Conservation (phyloP, 2,888 invertebrate genomes). For the Halocaridina rubra region DNA sequence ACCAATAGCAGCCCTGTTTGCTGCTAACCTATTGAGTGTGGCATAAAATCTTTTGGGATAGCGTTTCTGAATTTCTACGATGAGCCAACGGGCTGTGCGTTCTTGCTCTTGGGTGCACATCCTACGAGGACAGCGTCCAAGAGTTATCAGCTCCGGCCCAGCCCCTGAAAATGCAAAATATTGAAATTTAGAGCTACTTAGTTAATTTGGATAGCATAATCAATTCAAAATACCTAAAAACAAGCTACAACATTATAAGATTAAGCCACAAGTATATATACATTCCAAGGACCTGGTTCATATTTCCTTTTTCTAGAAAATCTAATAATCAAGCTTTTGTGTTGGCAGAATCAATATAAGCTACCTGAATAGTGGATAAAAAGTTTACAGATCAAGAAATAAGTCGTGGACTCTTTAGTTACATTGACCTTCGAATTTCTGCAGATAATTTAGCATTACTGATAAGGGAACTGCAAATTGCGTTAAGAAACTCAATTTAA, state of each 20-base stretch:
- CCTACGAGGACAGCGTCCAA: constrained; percentile 5
- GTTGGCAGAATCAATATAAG: too few species aligned
- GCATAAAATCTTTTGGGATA: constrained; percentile 12
- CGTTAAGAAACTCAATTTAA: too few species aligned
- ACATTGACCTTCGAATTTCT: too few species aligned
- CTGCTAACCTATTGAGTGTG: constrained; percentile 18
- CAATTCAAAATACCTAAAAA: neutral
- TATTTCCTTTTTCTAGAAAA: neutral
- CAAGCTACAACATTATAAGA: neutral
- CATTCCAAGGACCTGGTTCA: neutral
- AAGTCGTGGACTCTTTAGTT: too few species aligned
- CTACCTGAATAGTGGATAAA: too few species aligned
- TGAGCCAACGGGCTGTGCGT: constrained; percentile 19
- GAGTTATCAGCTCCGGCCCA: constrained; percentile 23
- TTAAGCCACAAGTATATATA: neutral
- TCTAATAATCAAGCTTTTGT: too few species aligned
- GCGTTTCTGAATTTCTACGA: constrained; percentile 20
- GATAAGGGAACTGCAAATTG: too few species aligned
- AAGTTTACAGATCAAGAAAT: too few species aligned
- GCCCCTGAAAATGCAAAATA: neutral
- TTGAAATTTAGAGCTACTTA: neutral
- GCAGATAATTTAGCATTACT: too few species aligned
- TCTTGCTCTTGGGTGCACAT: constrained; percentile 30
- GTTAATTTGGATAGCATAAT: neutral
- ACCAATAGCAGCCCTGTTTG: too few species aligned